A percentile compares a stretch with the other conserved stretches of the same genome.
phyloP scores from a whole-genome alignment of 92 coral and sea anemone genomes.

The Palythoa caribaeorum region DNA sequence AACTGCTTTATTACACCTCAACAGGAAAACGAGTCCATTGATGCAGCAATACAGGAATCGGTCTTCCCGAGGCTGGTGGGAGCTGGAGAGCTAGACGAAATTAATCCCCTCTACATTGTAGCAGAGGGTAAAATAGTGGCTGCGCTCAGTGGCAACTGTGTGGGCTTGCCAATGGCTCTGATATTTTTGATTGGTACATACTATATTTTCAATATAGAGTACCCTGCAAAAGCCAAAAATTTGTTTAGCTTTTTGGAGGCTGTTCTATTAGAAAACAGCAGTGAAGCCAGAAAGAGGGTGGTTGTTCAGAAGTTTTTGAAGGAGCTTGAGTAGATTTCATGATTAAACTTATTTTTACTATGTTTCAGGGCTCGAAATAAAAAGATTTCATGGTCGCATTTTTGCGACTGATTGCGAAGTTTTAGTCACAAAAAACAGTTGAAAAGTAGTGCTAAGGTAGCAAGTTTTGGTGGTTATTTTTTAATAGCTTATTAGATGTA shows the following conservation, averaged over 20 bases:
- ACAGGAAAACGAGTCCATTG: slow-evolving; percentile 54
- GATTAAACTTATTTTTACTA: too few relatives aligned
- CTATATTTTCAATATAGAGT: slow-evolving; percentile 45
- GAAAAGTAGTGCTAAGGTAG: not conserved
- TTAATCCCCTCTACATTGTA: slow-evolving; percentile 48
- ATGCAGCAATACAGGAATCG: slow-evolving; percentile 5
- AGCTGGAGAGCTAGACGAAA: slow-evolving; percentile 27
- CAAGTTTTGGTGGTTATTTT: not conserved
- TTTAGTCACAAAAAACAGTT: too few relatives aligned
- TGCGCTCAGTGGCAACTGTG: slow-evolving; percentile 6
- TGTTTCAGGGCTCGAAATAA: too few relatives aligned
- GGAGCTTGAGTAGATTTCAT: not conserved
- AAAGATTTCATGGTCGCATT: too few relatives aligned
- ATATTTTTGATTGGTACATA: slow-evolving; percentile 40
- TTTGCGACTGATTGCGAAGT: too few relatives aligned
- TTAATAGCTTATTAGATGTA: too few relatives aligned
- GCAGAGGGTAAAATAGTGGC: slow-evolving; percentile 46
- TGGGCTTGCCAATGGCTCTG: slow-evolving; percentile 27
- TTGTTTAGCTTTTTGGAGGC: slow-evolving; percentile 40
- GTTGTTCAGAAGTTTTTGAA: slow-evolving; percentile 12
- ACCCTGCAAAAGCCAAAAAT: slow-evolving; percentile 33
- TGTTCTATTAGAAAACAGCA: slow-evolving; percentile 22
- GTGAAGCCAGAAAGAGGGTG: slow-evolving; percentile 48
- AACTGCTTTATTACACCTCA: too few relatives aligned
- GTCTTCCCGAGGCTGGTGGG: slow-evolving; percentile 51